These are phyloP conservation scores for Sisor rabdophorus DNA, from an alignment of 2,113 vertebrate species.

Conservation along the genomic window DNA sequence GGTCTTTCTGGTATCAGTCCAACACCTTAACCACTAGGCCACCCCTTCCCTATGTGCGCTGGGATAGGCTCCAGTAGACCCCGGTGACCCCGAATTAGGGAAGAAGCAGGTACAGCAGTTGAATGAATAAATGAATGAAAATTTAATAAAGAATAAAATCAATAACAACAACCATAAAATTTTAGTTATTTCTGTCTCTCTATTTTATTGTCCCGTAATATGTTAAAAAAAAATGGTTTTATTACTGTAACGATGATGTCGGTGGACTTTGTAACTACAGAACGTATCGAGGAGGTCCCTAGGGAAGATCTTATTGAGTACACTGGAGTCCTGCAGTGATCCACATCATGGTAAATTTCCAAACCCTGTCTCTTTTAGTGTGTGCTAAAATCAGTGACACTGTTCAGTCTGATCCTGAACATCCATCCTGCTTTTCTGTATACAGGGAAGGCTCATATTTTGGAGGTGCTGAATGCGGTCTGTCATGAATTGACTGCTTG, in stretches of 20 bases:
- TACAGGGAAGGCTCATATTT: slow-evolving; percentile 73
- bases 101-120: no score
- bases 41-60: no score
- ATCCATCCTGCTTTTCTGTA: slow-evolving; percentile 21
- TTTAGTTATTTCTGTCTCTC: no score
- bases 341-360: slow-evolving; percentile 74
- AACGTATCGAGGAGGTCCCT: slow-evolving; percentile 82
- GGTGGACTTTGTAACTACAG: slow-evolving; percentile 60
- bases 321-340: slow-evolving; percentile 80
- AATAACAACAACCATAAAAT: no score
- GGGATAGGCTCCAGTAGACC: no score
- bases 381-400: background rate
- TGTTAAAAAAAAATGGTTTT: background rate
- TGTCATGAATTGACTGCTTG: slow-evolving; percentile 80
- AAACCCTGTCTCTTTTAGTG: background rate
- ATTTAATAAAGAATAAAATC: no score
- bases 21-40: no score
- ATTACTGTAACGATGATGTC: slow-evolving; percentile 11
- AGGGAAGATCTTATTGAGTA: slow-evolving; percentile 87
- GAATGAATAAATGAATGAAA: no score
- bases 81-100: no score
- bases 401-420: background rate
- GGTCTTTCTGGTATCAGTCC: no score
- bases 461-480: slow-evolving; percentile 79
- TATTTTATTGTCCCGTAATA: no score